Percentiles rank a stretch among this genome's conserved stretches.
phyloP scores from a whole-genome alignment of 2,797 vertebrate species.

The Tarsius wallacei region DNA sequence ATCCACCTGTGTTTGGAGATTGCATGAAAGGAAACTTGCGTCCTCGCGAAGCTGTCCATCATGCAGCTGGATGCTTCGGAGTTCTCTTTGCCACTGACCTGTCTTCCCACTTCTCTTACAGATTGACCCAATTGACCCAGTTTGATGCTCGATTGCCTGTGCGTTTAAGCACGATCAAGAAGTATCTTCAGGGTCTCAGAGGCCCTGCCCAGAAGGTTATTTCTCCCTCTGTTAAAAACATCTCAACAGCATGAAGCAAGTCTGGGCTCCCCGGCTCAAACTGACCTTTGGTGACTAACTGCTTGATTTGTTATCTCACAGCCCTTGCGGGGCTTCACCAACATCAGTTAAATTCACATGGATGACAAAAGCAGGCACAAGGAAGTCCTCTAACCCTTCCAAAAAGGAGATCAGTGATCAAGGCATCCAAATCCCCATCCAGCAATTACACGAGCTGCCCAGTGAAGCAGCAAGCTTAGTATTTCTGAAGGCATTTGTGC shows the following conservation, averaged over 20 bases:
- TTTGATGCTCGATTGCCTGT: neutral
- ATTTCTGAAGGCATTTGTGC: neutral
- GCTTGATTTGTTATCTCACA: neutral
- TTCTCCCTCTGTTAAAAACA: neutral
- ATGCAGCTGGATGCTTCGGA: neutral
- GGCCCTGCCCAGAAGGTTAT: neutral
- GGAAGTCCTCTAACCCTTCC: neutral
- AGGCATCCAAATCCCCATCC: neutral
- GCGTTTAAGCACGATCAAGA: neutral
- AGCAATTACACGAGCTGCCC: neutral
- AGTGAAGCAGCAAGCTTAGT: neutral
- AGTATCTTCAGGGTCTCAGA: neutral
- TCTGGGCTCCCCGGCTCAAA: neutral
- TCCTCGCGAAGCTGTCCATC: neutral
- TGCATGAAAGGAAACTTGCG: neutral
- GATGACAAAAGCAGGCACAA: neutral
- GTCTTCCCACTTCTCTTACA: neutral
- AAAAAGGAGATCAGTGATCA: no score
- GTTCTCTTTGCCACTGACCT: neutral
- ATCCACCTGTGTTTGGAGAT: neutral
- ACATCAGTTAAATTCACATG: neutral
- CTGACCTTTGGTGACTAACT: neutral
- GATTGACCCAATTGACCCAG: neutral
- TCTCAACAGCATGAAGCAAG: neutral
- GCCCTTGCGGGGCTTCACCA: neutral